phyloP scores from a whole-genome alignment of 2,888 invertebrate species.

The Brachyptera risi region DNA sequence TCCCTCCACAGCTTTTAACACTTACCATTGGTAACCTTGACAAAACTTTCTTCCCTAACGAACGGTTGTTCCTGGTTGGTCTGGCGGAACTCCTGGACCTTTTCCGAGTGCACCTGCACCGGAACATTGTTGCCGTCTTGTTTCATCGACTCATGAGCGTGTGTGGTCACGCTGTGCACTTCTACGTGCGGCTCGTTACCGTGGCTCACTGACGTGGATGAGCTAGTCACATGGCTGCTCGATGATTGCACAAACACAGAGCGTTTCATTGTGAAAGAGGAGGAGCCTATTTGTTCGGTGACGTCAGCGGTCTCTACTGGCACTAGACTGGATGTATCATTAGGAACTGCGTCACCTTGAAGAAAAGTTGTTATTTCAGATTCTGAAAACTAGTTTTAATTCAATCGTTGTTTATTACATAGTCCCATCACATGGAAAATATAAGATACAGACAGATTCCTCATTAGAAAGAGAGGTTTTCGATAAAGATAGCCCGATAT shows the following conservation, averaged over 20 bases:
- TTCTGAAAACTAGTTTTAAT: too few species aligned
- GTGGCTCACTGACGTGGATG: constrained; percentile 39
- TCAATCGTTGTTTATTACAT: too few species aligned
- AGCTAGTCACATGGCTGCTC: constrained; percentile 44
- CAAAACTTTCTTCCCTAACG: constrained; percentile 48
- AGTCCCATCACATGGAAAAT: too few species aligned
- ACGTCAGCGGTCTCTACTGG: constrained; percentile 16
- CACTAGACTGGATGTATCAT: neutral
- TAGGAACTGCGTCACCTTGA: neutral
- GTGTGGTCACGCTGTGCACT: constrained; percentile 48
- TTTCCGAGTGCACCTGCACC: constrained; percentile 49
- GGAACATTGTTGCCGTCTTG: constrained; percentile 52
- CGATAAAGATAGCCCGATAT: too few species aligned
- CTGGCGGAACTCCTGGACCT: constrained; percentile 54
- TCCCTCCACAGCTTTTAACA: too few species aligned
- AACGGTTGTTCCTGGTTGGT: constrained; percentile 50
- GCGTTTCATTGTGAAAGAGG: constrained; percentile 51
- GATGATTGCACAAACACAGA: constrained; percentile 53
- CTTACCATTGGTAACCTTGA: constrained; percentile 23
- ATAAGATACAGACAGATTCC: too few species aligned
- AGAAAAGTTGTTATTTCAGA: neutral
- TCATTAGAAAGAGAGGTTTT: too few species aligned
- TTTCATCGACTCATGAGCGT: constrained; percentile 51
- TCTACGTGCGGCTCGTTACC: constrained; percentile 49
- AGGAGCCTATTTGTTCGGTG: constrained; percentile 28